These are phyloP conservation scores for Tachina grossa DNA, from an alignment of 2,888 invertebrate genomes.

Conservation along the genomic window DNA sequence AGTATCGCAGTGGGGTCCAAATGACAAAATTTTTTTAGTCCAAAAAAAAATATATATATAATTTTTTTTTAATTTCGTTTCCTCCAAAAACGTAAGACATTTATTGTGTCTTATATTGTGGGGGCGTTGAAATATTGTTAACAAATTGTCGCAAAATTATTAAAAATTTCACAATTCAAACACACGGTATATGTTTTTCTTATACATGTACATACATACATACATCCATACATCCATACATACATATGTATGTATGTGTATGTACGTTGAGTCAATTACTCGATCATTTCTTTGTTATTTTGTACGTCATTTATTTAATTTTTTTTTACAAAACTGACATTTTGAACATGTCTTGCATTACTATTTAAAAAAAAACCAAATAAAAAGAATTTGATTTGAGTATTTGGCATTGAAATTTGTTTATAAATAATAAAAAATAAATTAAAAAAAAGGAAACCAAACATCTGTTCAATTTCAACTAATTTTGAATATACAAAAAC, in stretches of 20 bases:
- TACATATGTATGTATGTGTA: no score
- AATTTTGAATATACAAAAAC: conserved; percentile 17
- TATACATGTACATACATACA: no score
- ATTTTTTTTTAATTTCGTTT: conserved; percentile 7
- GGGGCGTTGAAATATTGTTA: conserved; percentile 55
- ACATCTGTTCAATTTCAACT: conserved; percentile 49
- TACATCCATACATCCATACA: no score
- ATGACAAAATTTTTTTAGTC: conserved; percentile 4
- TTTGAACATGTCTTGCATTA: conserved; percentile 14
- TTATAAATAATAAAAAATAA: conserved; percentile 6
- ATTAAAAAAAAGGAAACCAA: conserved; percentile 7
- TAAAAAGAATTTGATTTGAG: conserved; percentile 11
- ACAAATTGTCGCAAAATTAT: conserved; percentile 53
- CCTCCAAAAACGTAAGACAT: conserved; percentile 21
- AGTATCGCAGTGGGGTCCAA: conserved; percentile 7
- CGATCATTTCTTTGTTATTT: not conserved
- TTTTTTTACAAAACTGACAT: conserved; percentile 58
- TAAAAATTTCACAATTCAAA: conserved; percentile 43
- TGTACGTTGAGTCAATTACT: not conserved
- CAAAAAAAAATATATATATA: not conserved
- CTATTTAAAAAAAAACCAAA: not conserved
- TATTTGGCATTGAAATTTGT: conserved; percentile 49
- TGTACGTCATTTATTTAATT: conserved; percentile 40
- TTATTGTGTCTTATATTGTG: conserved; percentile 2
- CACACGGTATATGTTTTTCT: not conserved